Evolutionary conservation across 2,113 vertebrate species (phyloP).

Genomic region (Cinclus cinclus): DNA sequence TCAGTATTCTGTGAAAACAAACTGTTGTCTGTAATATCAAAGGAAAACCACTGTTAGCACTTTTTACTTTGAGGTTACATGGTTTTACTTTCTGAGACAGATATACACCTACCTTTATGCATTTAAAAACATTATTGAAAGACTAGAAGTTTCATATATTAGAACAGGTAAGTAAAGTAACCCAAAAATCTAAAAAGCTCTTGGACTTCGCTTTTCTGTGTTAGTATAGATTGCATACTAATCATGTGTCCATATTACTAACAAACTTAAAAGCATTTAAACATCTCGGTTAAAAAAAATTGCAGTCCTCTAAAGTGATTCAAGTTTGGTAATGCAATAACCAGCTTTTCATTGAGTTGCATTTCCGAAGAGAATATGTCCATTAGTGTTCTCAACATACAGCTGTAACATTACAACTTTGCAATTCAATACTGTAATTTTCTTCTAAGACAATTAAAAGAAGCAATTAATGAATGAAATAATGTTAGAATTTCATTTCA

Average conservation of each 20-base stretch:
- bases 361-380: not conserved
- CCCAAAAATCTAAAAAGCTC: conserved; percentile 35
- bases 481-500: conserved; percentile 45
- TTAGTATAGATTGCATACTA: conserved; percentile 41
- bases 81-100: conserved; percentile 4
- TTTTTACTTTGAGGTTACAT: not conserved
- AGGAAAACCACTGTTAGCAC: conserved; percentile 5
- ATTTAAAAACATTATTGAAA: conserved; percentile 30
- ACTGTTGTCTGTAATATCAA: not conserved
- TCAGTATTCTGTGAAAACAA: conserved; percentile 34
- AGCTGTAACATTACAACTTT: conserved; percentile 5
- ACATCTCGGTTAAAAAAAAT: not conserved
- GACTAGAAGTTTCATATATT: conserved; percentile 8
- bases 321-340: not conserved
- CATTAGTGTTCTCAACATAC: conserved; percentile 14
- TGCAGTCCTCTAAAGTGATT: not conserved
- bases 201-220: conserved; percentile 9
- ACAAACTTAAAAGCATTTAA: conserved; percentile 29
- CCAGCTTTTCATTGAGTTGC: not conserved
- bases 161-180: conserved; percentile 18
- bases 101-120: conserved; percentile 56
- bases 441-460: conserved; percentile 1
- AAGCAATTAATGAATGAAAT: conserved; percentile 33
- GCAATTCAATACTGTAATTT: not conserved
- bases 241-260: conserved; percentile 50